These are phyloP conservation scores for Mamestra configurata DNA, from an alignment of 1,140 invertebrate genomes.

Conservation along the genomic window DNA sequence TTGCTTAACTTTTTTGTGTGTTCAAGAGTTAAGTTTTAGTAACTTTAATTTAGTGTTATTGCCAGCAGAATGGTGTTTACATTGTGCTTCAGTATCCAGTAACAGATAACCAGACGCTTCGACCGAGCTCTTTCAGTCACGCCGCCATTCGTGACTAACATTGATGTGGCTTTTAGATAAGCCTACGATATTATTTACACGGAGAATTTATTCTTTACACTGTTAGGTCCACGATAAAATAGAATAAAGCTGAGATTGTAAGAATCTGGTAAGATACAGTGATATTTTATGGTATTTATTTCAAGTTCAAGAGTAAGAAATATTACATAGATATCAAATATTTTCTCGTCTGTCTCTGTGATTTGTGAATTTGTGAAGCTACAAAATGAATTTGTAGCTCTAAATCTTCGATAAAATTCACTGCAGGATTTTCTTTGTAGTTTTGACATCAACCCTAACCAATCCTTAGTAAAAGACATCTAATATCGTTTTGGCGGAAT, in stretches of 20 bases:
- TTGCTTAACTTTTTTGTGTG: constrained; percentile 32
- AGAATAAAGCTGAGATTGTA: constrained; percentile 60
- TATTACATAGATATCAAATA: constrained; percentile 7
- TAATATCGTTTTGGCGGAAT: constrained; percentile 48
- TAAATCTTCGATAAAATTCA: neutral
- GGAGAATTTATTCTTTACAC: constrained; percentile 66
- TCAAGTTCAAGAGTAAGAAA: constrained; percentile 37
- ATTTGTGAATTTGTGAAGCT: constrained; percentile 7
- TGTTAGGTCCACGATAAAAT: constrained; percentile 60
- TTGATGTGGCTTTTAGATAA: constrained; percentile 78
- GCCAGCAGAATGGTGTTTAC: constrained; percentile 65
- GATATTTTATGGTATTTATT: constrained; percentile 48
- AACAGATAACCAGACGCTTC: constrained; percentile 74
- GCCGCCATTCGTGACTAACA: constrained; percentile 81
- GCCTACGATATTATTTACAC: constrained; percentile 77
- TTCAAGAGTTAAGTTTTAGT: constrained; percentile 1
- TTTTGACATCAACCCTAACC: constrained; percentile 7
- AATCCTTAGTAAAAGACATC: constrained; percentile 30
- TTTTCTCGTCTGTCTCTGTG: neutral
- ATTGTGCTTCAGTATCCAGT: constrained; percentile 71
- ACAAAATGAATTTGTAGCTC: neutral
- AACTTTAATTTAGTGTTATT: neutral
- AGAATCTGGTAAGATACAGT: constrained; percentile 53
- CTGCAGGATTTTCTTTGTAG: neutral
- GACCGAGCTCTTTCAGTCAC: constrained; percentile 70